Conservation (phyloP, 2,888 invertebrate genomes). For the Lypha dubia region DNA sequence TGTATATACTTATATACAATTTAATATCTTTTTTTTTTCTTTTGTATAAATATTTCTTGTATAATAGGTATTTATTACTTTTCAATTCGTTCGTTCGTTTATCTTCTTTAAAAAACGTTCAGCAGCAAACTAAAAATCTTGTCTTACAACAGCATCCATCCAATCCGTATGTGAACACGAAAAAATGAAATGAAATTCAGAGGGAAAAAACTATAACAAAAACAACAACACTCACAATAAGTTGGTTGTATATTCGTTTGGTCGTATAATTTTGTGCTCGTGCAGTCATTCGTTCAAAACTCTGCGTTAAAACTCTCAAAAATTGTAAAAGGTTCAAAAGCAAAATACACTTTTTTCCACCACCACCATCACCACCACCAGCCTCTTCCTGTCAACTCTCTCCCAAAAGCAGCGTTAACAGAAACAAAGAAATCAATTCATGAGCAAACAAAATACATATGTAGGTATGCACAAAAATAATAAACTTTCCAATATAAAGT, state of each 20-base stretch:
- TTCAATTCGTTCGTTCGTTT: constrained; percentile 61
- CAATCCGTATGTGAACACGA: constrained; percentile 52
- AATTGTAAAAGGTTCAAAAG: constrained; percentile 38
- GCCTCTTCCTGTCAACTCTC: background rate
- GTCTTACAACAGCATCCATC: constrained; percentile 64
- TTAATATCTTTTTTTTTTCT: constrained; percentile 41
- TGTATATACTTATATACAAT: constrained; percentile 24
- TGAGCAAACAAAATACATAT: constrained; percentile 33
- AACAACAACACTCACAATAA: constrained; percentile 62
- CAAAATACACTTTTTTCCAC: constrained; percentile 28
- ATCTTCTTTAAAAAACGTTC: constrained; percentile 71
- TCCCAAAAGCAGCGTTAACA: background rate
- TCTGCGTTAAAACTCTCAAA: constrained; percentile 60
- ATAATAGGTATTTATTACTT: constrained; percentile 22
- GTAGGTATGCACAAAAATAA: constrained; percentile 27
- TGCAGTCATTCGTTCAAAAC: constrained; percentile 48
- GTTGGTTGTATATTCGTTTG: constrained; percentile 55
- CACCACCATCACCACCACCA: background rate
- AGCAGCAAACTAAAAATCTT: constrained; percentile 72
- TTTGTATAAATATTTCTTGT: constrained; percentile 38
- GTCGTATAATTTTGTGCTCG: constrained; percentile 22
- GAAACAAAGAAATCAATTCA: constrained; percentile 23
- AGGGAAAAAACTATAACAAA: constrained; percentile 55
- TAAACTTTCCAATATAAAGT: constrained; percentile 61
- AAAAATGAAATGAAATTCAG: constrained; percentile 60